Conservation (phyloP, 1,140 invertebrate genomes). For the Dendrolimus kikuchii region DNA sequence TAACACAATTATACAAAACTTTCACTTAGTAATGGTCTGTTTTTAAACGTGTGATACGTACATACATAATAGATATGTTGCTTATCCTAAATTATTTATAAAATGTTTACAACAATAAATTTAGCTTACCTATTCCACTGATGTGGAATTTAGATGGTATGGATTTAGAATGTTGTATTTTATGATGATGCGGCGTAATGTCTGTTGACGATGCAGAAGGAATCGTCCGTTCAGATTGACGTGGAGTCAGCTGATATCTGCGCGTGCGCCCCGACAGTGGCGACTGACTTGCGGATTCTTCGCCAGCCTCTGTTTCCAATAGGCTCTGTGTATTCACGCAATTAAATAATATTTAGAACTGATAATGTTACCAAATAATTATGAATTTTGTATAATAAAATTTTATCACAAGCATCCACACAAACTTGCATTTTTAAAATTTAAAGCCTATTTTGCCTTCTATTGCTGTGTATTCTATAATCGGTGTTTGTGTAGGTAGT, state of each 20-base stretch:
- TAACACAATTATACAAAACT: too few relatives aligned
- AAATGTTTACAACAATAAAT: not conserved
- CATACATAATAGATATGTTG: too few relatives aligned
- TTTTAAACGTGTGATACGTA: too few relatives aligned
- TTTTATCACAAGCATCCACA: too few relatives aligned
- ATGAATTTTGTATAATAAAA: too few relatives aligned
- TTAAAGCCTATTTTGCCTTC: too few relatives aligned
- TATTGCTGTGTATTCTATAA: too few relatives aligned
- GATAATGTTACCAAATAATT: too few relatives aligned
- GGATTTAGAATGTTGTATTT: slow-evolving; percentile 59
- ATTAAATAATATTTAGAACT: too few relatives aligned
- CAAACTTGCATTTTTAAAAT: too few relatives aligned
- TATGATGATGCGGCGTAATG: slow-evolving; percentile 70
- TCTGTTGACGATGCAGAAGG: slow-evolving; percentile 65
- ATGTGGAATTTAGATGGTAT: slow-evolving; percentile 69
- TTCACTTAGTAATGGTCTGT: too few relatives aligned
- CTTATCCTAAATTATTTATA: not conserved
- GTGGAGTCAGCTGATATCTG: slow-evolving; percentile 81
- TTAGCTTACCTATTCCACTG: slow-evolving; percentile 77
- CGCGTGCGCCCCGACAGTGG: slow-evolving; percentile 84
- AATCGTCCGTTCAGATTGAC: slow-evolving; percentile 83
- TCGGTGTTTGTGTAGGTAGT: too few relatives aligned
- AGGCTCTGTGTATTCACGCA: slow-evolving; percentile 74
- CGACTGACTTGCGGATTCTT: slow-evolving; percentile 84
- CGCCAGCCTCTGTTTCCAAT: slow-evolving; percentile 83